A percentile compares a stretch with the other conserved stretches of the same genome.
Evolutionary conservation across 2,797 vertebrate species (phyloP).

Genomic region (Sebastes trivittatus): DNA sequence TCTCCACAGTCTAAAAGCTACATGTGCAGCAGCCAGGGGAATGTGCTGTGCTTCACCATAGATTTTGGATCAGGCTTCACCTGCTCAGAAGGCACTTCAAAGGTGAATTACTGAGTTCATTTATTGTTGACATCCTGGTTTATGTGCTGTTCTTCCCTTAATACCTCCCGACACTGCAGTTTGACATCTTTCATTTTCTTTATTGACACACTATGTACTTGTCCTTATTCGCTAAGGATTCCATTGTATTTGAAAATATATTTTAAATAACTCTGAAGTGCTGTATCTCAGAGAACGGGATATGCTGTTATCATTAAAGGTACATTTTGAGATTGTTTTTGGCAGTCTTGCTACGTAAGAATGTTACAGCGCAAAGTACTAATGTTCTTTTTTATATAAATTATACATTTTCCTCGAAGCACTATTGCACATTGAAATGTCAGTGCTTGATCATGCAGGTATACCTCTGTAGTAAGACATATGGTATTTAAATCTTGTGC

Average conservation of each 20-base stretch:
- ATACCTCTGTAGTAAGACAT: background rate
- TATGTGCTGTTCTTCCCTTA: background rate
- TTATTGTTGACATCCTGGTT: background rate
- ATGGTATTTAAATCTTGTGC: conserved; percentile 13
- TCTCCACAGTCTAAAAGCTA: conserved; percentile 89
- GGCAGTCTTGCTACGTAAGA: background rate
- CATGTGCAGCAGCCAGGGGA: conserved; percentile 90
- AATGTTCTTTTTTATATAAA: background rate
- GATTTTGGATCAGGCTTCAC: conserved; percentile 92
- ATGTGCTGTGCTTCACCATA: conserved; percentile 86
- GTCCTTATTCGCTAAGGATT: background rate
- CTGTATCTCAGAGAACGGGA: background rate
- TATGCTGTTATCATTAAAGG: background rate
- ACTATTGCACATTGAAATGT: conserved; percentile 1
- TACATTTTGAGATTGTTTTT: conserved; percentile 4
- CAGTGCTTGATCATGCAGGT: conserved; percentile 12
- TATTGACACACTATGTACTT: background rate
- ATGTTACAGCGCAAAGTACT: background rate
- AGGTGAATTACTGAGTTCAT: conserved; percentile 80
- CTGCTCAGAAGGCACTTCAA: conserved; percentile 89
- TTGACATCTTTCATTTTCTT: background rate
- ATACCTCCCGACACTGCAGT: background rate
- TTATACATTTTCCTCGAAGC: conserved; percentile 9
- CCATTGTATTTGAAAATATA: background rate
- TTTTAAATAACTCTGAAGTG: background rate